Evolutionary conservation across 92 coral and sea anemone genomes (phyloP).

Genomic region (Anthopleura xanthogrammica): DNA sequence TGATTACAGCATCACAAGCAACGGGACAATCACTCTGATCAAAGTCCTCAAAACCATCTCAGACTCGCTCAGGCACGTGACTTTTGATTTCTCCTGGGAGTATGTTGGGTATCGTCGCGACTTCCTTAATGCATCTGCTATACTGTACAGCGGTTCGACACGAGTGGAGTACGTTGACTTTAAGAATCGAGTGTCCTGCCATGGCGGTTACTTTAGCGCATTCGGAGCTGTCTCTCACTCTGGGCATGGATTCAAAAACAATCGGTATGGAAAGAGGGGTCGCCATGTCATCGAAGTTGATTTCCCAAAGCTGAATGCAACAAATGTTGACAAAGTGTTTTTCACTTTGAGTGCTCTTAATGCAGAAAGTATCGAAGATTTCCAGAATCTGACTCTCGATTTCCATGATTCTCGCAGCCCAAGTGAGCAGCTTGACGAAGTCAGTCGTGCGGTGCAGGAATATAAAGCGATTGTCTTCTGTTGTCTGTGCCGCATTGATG

Average conservation of each 20-base stretch:
- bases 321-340: constrained; percentile 24
- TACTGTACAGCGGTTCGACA: no score
- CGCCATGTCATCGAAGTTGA: no score
- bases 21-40: constrained; percentile 31
- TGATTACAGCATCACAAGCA: constrained; percentile 23
- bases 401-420: constrained; percentile 47
- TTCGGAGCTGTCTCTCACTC: no score
- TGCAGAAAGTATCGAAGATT: constrained; percentile 35
- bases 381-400: constrained; percentile 16
- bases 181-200: no score
- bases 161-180: no score
- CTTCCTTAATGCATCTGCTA: constrained; percentile 33
- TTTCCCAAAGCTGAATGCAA: no score
- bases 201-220: no score
- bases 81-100: constrained; percentile 40
- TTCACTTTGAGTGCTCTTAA: constrained; percentile 40
- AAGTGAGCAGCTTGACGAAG: constrained; percentile 31
- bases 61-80: constrained; percentile 22
- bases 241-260: constrained; percentile 25
- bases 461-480: constrained; percentile 42
- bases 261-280: no score
- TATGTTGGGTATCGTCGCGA: constrained; percentile 27
- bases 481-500: constrained; percentile 36
- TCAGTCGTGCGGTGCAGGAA: constrained; percentile 17
- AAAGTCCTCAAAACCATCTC: constrained; percentile 34